These are phyloP conservation scores for Heterodera carotae DNA, from an alignment of 1,140 invertebrate species.

Conservation along the genomic window DNA sequence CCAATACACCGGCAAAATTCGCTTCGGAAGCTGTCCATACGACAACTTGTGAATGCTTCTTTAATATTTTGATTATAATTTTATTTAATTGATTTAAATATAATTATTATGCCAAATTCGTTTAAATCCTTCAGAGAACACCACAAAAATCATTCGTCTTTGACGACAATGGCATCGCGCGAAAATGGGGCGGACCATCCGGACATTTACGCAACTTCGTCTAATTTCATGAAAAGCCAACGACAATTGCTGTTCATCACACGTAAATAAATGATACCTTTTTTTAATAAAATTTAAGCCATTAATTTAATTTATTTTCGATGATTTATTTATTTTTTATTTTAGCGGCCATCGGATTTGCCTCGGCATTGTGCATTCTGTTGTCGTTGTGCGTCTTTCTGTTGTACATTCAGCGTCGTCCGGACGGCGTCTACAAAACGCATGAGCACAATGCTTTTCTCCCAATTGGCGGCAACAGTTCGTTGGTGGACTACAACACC, in stretches of 20 bases:
- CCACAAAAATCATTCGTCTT: not conserved
- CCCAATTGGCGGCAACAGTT: not conserved
- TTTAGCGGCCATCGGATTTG: slow-evolving; percentile 50
- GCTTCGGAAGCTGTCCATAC: slow-evolving; percentile 54
- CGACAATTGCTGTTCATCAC: slow-evolving; percentile 48
- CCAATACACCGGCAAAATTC: slow-evolving; percentile 40
- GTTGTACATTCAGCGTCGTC: slow-evolving; percentile 45
- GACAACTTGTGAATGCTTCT: slow-evolving; percentile 47
- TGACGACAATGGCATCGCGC: slow-evolving; percentile 15
- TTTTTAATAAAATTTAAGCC: not conserved
- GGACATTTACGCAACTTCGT: slow-evolving; percentile 48
- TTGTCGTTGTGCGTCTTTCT: slow-evolving; percentile 47
- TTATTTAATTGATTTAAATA: too few relatives aligned
- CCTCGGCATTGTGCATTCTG: slow-evolving; percentile 41
- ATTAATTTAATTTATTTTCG: not conserved
- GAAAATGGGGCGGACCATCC: slow-evolving; percentile 26
- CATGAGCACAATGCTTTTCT: slow-evolving; percentile 37
- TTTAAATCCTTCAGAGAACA: slow-evolving; percentile 30
- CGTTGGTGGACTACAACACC: not conserved
- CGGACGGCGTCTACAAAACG: slow-evolving; percentile 55
- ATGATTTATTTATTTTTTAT: slow-evolving; percentile 21
- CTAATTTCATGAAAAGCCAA: slow-evolving; percentile 50
- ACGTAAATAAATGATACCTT: slow-evolving; percentile 44
- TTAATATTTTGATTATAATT: too few relatives aligned
- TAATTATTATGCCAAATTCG: too few relatives aligned